Evolutionary conservation across 2,797 vertebrate genomes (phyloP).

Genomic region (Clarias platycephalus): DNA sequence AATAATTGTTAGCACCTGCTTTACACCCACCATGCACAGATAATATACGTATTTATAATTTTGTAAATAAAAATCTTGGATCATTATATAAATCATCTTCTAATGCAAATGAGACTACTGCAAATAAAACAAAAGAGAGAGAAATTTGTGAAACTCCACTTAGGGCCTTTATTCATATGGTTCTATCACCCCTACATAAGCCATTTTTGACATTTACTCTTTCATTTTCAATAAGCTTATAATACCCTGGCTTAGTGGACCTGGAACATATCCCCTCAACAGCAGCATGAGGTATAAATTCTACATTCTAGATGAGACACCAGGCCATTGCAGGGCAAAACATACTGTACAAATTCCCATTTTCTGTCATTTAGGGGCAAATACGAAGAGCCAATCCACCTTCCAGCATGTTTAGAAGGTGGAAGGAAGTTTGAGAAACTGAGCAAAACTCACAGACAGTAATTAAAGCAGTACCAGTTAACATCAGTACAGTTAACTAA

Average conservation of each 20-base stretch:
- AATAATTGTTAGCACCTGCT: background rate
- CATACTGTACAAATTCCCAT: background rate
- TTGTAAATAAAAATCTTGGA: background rate
- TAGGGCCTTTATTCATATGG: background rate
- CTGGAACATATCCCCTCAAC: background rate
- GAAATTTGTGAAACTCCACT: background rate
- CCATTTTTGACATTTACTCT: background rate
- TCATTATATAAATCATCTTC: background rate
- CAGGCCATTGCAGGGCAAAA: background rate
- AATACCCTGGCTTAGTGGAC: background rate
- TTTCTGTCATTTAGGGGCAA: background rate
- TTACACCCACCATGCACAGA: background rate
- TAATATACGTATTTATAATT: background rate
- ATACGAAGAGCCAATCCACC: background rate
- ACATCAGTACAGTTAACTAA: background rate
- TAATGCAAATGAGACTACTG: background rate
- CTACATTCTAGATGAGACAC: background rate
- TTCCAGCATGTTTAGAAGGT: background rate
- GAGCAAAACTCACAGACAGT: background rate
- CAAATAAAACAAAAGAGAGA: background rate
- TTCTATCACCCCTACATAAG: background rate
- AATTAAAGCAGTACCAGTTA: background rate
- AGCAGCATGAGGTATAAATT: background rate
- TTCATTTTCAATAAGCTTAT: background rate
- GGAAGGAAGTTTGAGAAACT: background rate